Evolutionary conservation across 2,113 vertebrate species (phyloP), one percentile per base, ranked within the genome.

Genomic region (Gambusia holbrooki): DNA sequence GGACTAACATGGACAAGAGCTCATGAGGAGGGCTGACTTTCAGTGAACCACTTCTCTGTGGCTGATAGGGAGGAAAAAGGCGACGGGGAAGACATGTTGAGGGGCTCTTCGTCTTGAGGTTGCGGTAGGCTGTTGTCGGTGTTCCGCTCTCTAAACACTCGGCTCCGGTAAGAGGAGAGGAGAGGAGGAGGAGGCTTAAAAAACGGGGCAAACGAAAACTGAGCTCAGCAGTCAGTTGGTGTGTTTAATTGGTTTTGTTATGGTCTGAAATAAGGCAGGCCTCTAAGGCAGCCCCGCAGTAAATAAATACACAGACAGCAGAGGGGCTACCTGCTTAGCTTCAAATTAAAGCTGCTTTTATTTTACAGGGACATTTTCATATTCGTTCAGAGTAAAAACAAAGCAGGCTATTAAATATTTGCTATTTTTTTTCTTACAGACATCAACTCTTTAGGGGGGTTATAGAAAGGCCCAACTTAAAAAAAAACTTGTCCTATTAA

Each of bases 1-100:
- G 84, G 89, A 90, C 84, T 82, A 88, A 88, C 86, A 92, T 93
- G 93, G 92, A 81, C 83, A 85, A 83, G 74, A 73, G 86, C 89
- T 89, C 85, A 85, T 89, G 86, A 87, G 83, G 89, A 82, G 88
- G 85, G 87, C 84, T 89, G 91, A 81, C 85, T 91, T 81, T 80
- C 80, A 88, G 89, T 89, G 86, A 87, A 89, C 87, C 87, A 84
- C 89, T 80, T 84, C 82, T 91, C 80, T 75, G 83, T 71, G 80
- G 82, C 79, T 74, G 29, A 84, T 82, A 84, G 92, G 76, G 77
- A 89, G 80, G 45, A 60, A 81, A 88, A 82, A 79, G 85, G 88
- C 84, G 86, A 85, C 78, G 73, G 88, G 92, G 51, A 91, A 80
- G 92, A 92, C 90, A 90, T 89, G 92, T 91, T 84, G 79, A 87